phyloP scores from a whole-genome alignment of 2,113 vertebrate species.

The Scatophagus argus region DNA sequence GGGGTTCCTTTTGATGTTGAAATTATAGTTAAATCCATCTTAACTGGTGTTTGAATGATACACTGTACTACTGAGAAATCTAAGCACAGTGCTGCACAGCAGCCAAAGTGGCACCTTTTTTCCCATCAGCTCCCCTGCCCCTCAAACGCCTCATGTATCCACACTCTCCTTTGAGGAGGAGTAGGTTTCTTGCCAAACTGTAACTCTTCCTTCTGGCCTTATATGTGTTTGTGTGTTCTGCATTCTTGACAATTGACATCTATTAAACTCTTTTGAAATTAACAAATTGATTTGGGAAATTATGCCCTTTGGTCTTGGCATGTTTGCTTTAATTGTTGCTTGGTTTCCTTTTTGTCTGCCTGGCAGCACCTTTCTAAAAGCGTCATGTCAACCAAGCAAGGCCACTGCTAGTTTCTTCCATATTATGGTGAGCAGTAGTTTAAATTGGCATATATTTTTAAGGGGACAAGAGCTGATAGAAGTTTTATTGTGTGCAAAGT shows the following conservation, averaged over 20 bases:
- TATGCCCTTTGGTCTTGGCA: conserved; percentile 15
- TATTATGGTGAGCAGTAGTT: neutral
- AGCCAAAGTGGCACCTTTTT: conserved; percentile 54
- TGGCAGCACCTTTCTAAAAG: conserved; percentile 19
- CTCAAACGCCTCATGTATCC: conserved; percentile 33
- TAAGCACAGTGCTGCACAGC: conserved; percentile 65
- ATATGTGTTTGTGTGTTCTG: conserved; percentile 21
- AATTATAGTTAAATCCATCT: conserved; percentile 35
- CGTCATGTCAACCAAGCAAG: conserved; percentile 13
- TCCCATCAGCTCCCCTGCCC: conserved; percentile 44
- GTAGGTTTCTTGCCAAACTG: conserved; percentile 32
- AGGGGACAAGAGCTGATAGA: neutral
- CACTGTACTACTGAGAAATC: conserved; percentile 77
- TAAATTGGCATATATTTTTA: neutral
- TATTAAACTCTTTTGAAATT: conserved; percentile 45
- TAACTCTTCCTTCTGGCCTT: conserved; percentile 50
- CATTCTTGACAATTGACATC: conserved; percentile 37
- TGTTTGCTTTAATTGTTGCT: conserved; percentile 18
- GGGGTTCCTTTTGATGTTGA: conserved; percentile 38
- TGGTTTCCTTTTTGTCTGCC: conserved; percentile 28
- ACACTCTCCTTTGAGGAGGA: conserved; percentile 35
- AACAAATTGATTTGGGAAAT: conserved; percentile 20
- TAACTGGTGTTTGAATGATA: conserved; percentile 54
- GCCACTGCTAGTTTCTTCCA: conserved; percentile 2
- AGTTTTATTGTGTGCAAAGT: neutral